Evolutionary conservation across 2,113 vertebrate genomes (phyloP).

Genomic region (Scytalopus superciliaris): DNA sequence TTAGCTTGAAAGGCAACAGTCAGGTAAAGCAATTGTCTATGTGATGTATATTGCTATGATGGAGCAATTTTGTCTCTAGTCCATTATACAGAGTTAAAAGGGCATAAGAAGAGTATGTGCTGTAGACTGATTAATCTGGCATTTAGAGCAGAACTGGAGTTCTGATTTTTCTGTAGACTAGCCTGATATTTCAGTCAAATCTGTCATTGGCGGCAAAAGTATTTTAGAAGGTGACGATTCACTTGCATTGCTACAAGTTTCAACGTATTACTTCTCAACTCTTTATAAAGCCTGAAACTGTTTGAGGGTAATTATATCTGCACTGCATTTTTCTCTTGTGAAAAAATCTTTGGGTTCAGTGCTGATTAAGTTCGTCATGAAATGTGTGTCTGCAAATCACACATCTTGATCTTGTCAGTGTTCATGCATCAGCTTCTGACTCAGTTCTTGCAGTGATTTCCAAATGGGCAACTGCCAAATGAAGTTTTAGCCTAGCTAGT

Average conservation of each 20-base stretch:
- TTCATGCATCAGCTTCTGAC: slow-evolving; percentile 19
- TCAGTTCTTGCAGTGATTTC: neutral
- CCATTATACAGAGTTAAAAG: neutral
- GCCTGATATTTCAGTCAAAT: neutral
- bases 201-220: neutral
- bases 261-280: neutral
- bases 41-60: neutral
- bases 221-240: neutral
- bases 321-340: neutral
- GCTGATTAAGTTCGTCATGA: slow-evolving; percentile 19
- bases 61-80: neutral
- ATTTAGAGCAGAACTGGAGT: neutral
- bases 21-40: neutral
- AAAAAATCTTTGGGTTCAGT: slow-evolving; percentile 1
- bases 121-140: neutral
- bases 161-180: neutral
- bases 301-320: neutral
- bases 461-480: neutral
- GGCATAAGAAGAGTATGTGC: neutral
- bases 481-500: neutral
- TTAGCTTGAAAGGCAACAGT: neutral
- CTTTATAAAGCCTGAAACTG: neutral
- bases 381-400: neutral
- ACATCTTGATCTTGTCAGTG: slow-evolving; percentile 10
- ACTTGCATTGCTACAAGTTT: neutral